phyloP scores from a whole-genome alignment of 2,888 invertebrate genomes.

The Priapulus caudatus region DNA sequence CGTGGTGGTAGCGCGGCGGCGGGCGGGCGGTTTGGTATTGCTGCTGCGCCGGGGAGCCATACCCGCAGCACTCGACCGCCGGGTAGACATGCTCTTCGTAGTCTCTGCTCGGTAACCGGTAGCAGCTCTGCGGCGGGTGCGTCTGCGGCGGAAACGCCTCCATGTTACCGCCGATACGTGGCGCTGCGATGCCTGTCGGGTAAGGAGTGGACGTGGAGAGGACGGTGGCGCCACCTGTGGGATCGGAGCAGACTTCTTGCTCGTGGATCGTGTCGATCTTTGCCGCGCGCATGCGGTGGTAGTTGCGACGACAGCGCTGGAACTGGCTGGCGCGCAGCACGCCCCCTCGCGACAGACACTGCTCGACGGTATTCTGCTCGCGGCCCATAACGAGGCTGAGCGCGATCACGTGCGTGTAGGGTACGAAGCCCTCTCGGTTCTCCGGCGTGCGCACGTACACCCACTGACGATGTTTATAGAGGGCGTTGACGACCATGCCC shows the following conservation, averaged over 20 bases:
- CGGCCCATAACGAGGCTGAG: slow-evolving; percentile 1
- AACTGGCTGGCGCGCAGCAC: neutral
- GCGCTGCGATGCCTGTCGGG: too few relatives aligned
- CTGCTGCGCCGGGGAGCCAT: too few relatives aligned
- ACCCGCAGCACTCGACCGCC: too few relatives aligned
- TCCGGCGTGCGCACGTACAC: neutral
- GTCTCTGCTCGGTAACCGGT: too few relatives aligned
- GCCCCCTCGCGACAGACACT: neutral
- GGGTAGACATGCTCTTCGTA: too few relatives aligned
- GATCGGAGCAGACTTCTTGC: too few relatives aligned
- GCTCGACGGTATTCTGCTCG: neutral
- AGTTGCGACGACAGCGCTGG: neutral
- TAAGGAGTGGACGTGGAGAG: neutral
- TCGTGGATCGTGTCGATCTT: neutral
- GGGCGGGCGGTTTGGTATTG: too few relatives aligned
- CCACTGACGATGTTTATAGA: neutral
- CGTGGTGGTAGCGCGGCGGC: too few relatives aligned
- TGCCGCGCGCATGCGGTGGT: neutral
- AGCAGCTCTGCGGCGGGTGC: too few relatives aligned
- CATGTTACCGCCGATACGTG: too few relatives aligned
- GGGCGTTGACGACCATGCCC: slow-evolving; percentile 1
- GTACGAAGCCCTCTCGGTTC: neutral
- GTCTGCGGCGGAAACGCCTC: too few relatives aligned
- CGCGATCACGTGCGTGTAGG: neutral
- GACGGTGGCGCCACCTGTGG: neutral